Base-by-base conservation (phyloP, 2,888 invertebrate species). In the Ceriagrion tenellum region DNA sequence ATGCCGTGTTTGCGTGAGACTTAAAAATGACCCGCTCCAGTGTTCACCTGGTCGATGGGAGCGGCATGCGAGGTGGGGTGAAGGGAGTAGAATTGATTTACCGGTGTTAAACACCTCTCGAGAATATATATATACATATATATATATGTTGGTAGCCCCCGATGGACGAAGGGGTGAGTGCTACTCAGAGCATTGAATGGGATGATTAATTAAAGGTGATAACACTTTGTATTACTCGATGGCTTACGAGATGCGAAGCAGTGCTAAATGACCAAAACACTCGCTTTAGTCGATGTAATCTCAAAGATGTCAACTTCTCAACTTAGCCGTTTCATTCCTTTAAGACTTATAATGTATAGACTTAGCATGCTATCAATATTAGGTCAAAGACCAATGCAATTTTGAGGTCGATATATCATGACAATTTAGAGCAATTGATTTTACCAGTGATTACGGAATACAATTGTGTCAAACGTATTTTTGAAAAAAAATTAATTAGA, bases 41-140 rank as follows among this genome's bases (percentile, higher is more conserved):
- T 26, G 69, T 69, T 69, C 69, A 8, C 26, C 26, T 6, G n/a
- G 69, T 12, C 69, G 26, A n/a, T 8, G 47, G 8, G 4, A 8
- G 47, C 4, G 59, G 59, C 59, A 8, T 20, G 59, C 12, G 81
- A 35, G 16, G 13, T 81, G 35, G 1, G 69, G 55, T 47, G 93
- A 35, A 2, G 0, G 18, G 40, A 20, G 81, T 13, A 81, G 93
- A 69, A 69, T 93, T 93, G 93, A 93, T 93, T 93, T 74, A 69
- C 69, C 47, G 69, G 63, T 74, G 93, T 56, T 74, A 69, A 93
- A 63, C 63, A 63, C 91, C 91, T 63, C 91, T 91, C 91, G 18
- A 35, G 40, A 91, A 47, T 8, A n/a, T n/a, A n/a, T n/a, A n/a
- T n/a, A n/a, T n/a, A n/a, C n/a, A n/a, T n/a, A n/a, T 12, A 74